These are phyloP conservation scores for Anastrepha ludens DNA, from an alignment of 1,140 invertebrate genomes.

Conservation along the genomic window DNA sequence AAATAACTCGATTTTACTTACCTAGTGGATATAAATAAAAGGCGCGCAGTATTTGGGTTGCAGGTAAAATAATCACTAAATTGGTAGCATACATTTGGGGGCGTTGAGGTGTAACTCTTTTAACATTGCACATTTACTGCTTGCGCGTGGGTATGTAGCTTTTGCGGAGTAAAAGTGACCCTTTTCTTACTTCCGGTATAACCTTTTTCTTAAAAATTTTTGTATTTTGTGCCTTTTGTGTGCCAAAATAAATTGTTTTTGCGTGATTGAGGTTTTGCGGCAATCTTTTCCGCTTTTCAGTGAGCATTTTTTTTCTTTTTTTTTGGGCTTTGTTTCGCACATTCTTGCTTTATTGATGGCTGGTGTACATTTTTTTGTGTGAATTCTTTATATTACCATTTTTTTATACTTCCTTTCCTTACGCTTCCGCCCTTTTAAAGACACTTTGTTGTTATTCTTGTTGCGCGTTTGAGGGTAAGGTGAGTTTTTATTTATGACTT, in stretches of 20 bases:
- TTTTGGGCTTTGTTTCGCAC: neutral
- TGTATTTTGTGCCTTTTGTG: neutral
- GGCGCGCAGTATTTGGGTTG: too few species aligned
- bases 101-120: neutral
- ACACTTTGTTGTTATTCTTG: neutral
- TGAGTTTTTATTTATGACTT: conserved; percentile 51
- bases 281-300: neutral
- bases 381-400: conserved; percentile 18
- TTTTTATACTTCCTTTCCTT: neutral
- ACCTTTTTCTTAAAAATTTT: too few species aligned
- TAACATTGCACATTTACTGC: neutral
- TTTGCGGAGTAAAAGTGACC: too few species aligned
- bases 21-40: too few species aligned
- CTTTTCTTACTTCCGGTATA: neutral
- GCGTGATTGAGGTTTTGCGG: conserved; percentile 67
- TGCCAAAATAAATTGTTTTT: conserved; percentile 66
- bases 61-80: neutral
- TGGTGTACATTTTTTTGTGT: neutral
- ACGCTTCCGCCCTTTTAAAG: neutral
- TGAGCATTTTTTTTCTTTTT: neutral
- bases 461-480: neutral
- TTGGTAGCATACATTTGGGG: neutral
- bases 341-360: neutral
- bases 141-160: neutral
- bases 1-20: too few species aligned